These are phyloP conservation scores for Troides aeacus DNA, from an alignment of 2,888 invertebrate genomes.

Conservation along the genomic window DNA sequence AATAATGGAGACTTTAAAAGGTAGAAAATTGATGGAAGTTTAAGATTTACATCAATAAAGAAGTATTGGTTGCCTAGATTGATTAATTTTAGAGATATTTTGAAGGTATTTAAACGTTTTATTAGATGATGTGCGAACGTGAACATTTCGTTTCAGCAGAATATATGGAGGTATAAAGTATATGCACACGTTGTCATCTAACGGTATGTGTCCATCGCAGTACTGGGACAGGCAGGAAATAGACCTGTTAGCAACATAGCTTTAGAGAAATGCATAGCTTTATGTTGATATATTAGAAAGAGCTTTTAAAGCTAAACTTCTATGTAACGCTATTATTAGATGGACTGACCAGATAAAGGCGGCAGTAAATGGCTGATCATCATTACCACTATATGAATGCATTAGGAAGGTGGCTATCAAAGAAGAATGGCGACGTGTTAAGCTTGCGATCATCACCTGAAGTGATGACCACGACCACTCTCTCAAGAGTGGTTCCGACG, in stretches of 20 bases:
- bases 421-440: too few species aligned
- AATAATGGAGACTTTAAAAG: too few species aligned
- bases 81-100: background rate
- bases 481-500: too few species aligned
- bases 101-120: background rate
- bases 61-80: background rate
- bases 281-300: constrained; percentile 10
- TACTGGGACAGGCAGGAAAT: constrained; percentile 2
- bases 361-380: too few species aligned
- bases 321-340: too few species aligned
- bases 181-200: background rate
- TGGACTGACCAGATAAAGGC: too few species aligned
- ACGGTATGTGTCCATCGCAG: background rate
- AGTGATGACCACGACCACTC: too few species aligned
- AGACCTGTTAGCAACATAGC: background rate
- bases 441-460: too few species aligned
- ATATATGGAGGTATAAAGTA: background rate
- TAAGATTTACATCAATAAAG: too few species aligned
- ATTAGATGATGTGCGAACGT: background rate
- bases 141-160: background rate
- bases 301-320: constrained; percentile 1
- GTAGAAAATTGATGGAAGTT: too few species aligned
- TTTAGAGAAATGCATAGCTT: background rate
- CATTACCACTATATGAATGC: too few species aligned
- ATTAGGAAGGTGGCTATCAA: too few species aligned